Evolutionary conservation across 2,797 vertebrate species (phyloP).

Genomic region (Poeciliopsis gracilis): DNA sequence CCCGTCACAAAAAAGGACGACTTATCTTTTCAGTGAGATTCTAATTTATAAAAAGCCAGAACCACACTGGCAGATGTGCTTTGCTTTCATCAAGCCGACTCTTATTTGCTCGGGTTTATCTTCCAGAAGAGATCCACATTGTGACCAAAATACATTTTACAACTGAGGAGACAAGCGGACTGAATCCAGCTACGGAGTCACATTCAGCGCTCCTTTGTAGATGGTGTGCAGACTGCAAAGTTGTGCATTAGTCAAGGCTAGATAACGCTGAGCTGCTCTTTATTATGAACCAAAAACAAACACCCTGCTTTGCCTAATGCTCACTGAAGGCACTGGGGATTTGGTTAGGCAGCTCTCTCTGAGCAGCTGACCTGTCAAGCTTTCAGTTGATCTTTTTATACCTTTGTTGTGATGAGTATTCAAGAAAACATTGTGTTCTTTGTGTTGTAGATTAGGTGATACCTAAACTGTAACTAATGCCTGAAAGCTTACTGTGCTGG

Average conservation of each 20-base stretch:
- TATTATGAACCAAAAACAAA: conserved; percentile 52
- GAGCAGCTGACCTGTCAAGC: conserved; percentile 32
- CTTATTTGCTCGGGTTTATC: conserved; percentile 78
- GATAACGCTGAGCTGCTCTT: conserved; percentile 46
- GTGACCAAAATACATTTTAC: conserved; percentile 79
- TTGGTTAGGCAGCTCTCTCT: conserved; percentile 9
- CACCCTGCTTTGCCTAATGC: conserved; percentile 18
- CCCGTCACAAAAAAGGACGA: conserved; percentile 56
- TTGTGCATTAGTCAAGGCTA: conserved; percentile 63
- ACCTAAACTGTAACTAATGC: conserved; percentile 55
- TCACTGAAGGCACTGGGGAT: conserved; percentile 7
- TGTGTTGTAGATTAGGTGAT: conserved; percentile 39
- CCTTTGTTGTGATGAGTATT: conserved; percentile 33
- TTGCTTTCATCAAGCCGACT: conserved; percentile 74
- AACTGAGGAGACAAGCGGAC: conserved; percentile 63
- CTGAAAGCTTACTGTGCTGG: conserved; percentile 37
- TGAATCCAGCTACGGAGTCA: conserved; percentile 50
- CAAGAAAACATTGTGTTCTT: conserved; percentile 33
- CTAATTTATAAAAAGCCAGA: conserved; percentile 75
- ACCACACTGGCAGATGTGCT: conserved; percentile 72
- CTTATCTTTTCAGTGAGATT: conserved; percentile 80
- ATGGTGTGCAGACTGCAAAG: conserved; percentile 58
- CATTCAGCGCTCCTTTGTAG: conserved; percentile 56
- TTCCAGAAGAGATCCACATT: conserved; percentile 66
- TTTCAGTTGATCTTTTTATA: conserved; percentile 21